phyloP scores from a whole-genome alignment of 2,888 invertebrate species.

The Proisotoma minuta region DNA sequence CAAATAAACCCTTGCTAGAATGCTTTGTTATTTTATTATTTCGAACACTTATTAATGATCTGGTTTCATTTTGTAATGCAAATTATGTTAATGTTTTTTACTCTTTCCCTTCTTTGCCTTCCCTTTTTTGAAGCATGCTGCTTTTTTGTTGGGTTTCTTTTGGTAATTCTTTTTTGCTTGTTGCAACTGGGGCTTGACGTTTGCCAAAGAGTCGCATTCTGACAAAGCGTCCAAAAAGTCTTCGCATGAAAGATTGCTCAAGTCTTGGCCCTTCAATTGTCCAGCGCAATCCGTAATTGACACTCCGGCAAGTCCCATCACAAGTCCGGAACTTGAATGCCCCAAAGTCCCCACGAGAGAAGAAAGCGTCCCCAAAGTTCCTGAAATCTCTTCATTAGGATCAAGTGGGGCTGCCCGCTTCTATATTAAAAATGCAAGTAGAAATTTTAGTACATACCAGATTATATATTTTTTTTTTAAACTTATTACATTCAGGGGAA shows the following conservation, averaged over 20 bases:
- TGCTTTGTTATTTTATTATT: no score
- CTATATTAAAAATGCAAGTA: not conserved
- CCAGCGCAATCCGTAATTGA: slow-evolving; percentile 35
- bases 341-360: slow-evolving; percentile 30
- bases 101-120: slow-evolving; percentile 9
- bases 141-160: slow-evolving; percentile 30
- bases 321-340: slow-evolving; percentile 21
- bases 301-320: slow-evolving; percentile 36
- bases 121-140: slow-evolving; percentile 33
- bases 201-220: slow-evolving; percentile 33
- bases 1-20: no score
- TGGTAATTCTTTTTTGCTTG: slow-evolving; percentile 35
- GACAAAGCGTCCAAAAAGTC: slow-evolving; percentile 34
- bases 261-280: slow-evolving; percentile 30
- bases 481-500: not conserved
- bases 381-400: slow-evolving; percentile 24
- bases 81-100: no score
- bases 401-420: slow-evolving; percentile 30
- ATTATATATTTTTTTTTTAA: not conserved
- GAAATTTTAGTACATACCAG: not conserved
- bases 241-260: slow-evolving; percentile 24
- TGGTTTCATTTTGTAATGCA: no score
- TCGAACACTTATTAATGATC: no score
- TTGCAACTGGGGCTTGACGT: slow-evolving; percentile 35
- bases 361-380: slow-evolving; percentile 28